Conservation (phyloP, 2,888 invertebrate genomes). For the Rhyacophila evoluta region DNA sequence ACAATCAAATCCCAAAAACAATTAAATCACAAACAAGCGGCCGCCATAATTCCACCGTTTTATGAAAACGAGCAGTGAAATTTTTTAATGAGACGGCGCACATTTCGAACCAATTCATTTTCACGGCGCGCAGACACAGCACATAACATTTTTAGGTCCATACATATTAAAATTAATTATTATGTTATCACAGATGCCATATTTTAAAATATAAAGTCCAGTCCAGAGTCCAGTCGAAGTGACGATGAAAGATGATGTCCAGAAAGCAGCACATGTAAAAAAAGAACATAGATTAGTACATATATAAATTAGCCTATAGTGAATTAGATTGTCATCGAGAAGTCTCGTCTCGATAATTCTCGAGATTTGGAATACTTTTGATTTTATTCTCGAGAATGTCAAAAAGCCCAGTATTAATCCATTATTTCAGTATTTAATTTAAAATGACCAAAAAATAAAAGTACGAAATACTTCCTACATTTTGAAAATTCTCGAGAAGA, state of each 20-base stretch:
- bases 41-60: neutral
- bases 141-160: neutral
- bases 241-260: neutral
- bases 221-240: neutral
- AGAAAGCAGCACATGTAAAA: neutral
- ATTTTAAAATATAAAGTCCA: neutral
- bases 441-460: too few species aligned
- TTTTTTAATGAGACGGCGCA: neutral
- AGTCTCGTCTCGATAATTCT: too few species aligned
- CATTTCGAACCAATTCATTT: neutral
- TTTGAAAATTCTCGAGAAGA: too few species aligned
- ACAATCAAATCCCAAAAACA: constrained; percentile 15
- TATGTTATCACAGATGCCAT: neutral
- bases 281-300: too few species aligned
- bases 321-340: too few species aligned
- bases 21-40: constrained; percentile 32
- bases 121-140: neutral
- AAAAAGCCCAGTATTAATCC: too few species aligned
- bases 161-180: neutral
- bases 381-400: too few species aligned
- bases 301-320: too few species aligned
- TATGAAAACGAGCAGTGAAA: neutral
- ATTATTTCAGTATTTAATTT: too few species aligned
- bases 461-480: too few species aligned
- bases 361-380: too few species aligned